phyloP scores from a whole-genome alignment of 2,113 vertebrate species.

The Etia nguti region DNA sequence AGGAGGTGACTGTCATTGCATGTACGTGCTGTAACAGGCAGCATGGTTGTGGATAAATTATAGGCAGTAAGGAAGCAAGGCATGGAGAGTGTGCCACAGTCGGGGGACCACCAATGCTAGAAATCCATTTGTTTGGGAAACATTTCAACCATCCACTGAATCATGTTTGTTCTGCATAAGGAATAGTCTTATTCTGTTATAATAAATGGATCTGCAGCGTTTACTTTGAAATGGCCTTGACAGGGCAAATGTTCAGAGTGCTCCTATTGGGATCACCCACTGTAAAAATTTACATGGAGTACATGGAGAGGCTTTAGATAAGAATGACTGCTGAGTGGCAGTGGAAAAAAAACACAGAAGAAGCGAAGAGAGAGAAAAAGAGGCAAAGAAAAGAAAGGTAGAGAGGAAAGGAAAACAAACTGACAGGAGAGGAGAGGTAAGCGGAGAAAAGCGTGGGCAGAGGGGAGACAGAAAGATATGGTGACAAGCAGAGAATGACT shows the following conservation, averaged over 20 bases:
- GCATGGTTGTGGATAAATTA: constrained; percentile 5
- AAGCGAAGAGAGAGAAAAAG: background rate
- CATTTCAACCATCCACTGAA: background rate
- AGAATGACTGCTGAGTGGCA: background rate
- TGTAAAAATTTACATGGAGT: constrained; percentile 7
- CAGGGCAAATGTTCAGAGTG: background rate
- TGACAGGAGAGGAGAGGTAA: constrained; percentile 4
- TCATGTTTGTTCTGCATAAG: background rate
- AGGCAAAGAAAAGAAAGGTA: background rate
- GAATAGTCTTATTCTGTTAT: background rate
- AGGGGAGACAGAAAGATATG: constrained; percentile 40
- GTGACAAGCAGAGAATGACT: constrained; percentile 50
- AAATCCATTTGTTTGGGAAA: background rate
- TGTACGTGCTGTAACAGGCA: background rate
- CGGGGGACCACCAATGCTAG: background rate
- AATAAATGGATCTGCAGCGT: background rate
- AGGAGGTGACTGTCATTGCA: constrained; percentile 37
- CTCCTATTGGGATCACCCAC: background rate
- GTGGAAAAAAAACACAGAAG: background rate
- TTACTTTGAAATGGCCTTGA: background rate
- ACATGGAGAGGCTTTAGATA: background rate
- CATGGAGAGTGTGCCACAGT: background rate
- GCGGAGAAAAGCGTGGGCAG: constrained; percentile 8
- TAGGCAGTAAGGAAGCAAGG: background rate
- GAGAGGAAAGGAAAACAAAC: constrained; percentile 21